These are phyloP conservation scores for Hydraecia micacea DNA, from an alignment of 2,888 invertebrate genomes.

Conservation along the genomic window DNA sequence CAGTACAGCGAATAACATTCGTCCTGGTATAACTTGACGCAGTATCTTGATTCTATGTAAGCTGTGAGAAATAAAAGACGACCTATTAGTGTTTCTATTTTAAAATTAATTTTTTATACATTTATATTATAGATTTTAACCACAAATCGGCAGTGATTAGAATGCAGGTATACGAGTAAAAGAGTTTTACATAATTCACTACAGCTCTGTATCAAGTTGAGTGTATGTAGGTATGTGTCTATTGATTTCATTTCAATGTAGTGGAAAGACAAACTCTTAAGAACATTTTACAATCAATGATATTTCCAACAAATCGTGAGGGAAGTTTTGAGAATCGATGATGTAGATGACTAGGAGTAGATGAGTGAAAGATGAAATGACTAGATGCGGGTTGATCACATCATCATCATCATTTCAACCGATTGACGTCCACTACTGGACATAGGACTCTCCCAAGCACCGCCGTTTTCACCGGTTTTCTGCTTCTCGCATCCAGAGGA, in stretches of 20 bases:
- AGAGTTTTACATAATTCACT: no score
- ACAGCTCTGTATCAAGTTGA: neutral
- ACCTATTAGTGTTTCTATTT: neutral
- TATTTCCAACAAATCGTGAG: neutral
- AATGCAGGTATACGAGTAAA: neutral
- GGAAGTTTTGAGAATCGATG: neutral
- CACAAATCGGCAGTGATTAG: neutral
- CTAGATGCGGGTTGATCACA: neutral
- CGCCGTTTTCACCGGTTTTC: neutral
- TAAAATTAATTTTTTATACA: neutral
- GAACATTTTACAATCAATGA: neutral
- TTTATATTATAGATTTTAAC: neutral
- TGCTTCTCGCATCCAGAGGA: neutral
- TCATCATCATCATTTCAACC: neutral
- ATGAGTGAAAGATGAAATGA: neutral
- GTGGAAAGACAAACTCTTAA: neutral
- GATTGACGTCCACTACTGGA: neutral
- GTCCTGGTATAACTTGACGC: conserved; percentile 86
- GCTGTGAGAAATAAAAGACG: conserved; percentile 73
- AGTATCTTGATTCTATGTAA: conserved; percentile 83
- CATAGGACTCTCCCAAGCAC: neutral
- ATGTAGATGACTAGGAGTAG: neutral
- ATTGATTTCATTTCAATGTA: neutral
- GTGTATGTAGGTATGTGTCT: no score
- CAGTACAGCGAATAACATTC: conserved; percentile 86